phyloP scores from a whole-genome alignment of 2,797 vertebrate species.

The Rhabdophis nuchalis region DNA sequence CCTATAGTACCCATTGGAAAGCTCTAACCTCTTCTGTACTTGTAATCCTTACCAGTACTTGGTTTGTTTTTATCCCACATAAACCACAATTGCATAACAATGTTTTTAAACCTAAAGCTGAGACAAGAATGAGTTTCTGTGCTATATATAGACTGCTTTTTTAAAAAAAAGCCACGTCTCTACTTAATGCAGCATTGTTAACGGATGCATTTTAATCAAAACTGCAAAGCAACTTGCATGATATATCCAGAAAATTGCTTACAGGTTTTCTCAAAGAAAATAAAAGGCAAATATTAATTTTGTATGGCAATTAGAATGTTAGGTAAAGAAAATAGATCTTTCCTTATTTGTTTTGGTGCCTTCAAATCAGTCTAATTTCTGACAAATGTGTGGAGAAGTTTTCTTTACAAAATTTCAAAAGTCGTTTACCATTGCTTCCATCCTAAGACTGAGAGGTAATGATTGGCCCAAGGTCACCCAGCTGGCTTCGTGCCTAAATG shows the following conservation, averaged over 20 bases:
- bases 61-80: neutral
- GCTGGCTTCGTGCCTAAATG: neutral
- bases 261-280: neutral
- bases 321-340: neutral
- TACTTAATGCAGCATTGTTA: neutral
- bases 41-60: neutral
- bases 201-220: neutral
- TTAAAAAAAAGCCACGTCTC: neutral
- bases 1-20: neutral
- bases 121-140: neutral
- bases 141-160: neutral
- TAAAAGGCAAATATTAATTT: neutral
- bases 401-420: neutral
- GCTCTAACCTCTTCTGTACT: neutral
- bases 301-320: neutral
- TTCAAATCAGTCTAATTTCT: neutral
- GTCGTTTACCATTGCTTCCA: neutral
- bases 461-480: neutral
- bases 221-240: neutral
- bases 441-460: neutral
- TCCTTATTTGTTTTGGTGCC: neutral
- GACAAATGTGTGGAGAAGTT: neutral
- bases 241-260: neutral
- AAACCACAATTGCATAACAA: conserved; percentile 6
- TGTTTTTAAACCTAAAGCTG: conserved; percentile 1